Base-by-base conservation (phyloP, 2,888 invertebrate genomes). In the Meliscaeva auricollis region DNA sequence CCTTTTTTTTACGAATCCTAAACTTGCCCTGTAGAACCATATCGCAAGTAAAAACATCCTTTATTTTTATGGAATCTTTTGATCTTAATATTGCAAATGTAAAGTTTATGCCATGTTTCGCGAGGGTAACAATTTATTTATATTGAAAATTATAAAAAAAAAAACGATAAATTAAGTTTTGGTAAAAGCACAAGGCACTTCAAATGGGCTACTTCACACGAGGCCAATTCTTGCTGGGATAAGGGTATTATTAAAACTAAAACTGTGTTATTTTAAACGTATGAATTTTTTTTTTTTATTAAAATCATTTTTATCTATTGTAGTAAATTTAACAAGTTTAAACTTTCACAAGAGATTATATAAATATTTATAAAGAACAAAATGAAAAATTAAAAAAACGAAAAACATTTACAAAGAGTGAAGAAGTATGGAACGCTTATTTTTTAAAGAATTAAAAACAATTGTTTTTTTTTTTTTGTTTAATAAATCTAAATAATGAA, bases 281-380 rank as follows among this genome's bases (percentile, higher is more conserved):
- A 50, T 9, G n/a, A 26, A 5, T 15, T 50, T 13, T 15, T 22
- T 73, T 32, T 54, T 75, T 54, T 72, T 70, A 83, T 70, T 83
- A 50, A 83, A 81, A 81, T 70, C 50, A 35, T 82, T 70, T 75
- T 22, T 20, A 70, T 70, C 52, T 50, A 58, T 64, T 78, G 64
- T 69, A 56, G 62, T 78, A 75, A 70, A 70, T 70, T 75, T 70
- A 84, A 84, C 83, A 84, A 72, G 58, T 52, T 73, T 60, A 30
- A 78, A 58, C 64, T 73, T 66, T 68, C 38, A 60, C 60, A 60
- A 70, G 70, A 79, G 20, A 58, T 20, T 35, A 20, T 48, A 48
- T 56, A 74, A 70, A 75, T 26, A n/a, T n/a, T n/a, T n/a, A 22
- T 13, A 13, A 32, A 54, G 35, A 46, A 64, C 20, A 30, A 41